A percentile compares a stretch with the other conserved stretches of the same genome.
These are phyloP conservation scores for Agrilus planipennis DNA, from an alignment of 1,140 invertebrate genomes.

Conservation along the genomic window DNA sequence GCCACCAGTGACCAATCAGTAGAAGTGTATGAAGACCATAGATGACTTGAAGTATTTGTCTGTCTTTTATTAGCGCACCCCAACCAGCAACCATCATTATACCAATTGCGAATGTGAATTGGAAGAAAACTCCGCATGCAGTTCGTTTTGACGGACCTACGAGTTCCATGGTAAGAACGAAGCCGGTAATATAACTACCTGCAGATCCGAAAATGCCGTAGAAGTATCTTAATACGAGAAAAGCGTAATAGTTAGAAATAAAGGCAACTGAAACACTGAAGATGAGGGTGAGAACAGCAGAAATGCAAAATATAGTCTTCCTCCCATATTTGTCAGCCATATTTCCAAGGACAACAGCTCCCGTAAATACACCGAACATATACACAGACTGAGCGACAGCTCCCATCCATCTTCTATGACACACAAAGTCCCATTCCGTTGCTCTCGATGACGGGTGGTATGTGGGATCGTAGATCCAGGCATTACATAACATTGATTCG, in stretches of 20 bases:
- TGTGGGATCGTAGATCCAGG: slow-evolving; percentile 59
- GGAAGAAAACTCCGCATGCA: slow-evolving; percentile 68
- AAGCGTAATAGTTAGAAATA: slow-evolving; percentile 59
- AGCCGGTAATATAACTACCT: slow-evolving; percentile 71
- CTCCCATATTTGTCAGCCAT: slow-evolving; percentile 79
- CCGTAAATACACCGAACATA: slow-evolving; percentile 83
- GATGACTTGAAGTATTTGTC: slow-evolving; percentile 59
- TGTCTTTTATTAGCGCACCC: slow-evolving; percentile 66
- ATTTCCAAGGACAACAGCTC: slow-evolving; percentile 71
- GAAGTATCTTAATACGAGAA: slow-evolving; percentile 55
- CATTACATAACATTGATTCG: slow-evolving; percentile 39
- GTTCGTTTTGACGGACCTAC: slow-evolving; percentile 72
- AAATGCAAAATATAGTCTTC: slow-evolving; percentile 68
- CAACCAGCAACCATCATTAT: slow-evolving; percentile 72
- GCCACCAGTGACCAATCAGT: slow-evolving; percentile 69
- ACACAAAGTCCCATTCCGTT: slow-evolving; percentile 80
- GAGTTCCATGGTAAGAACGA: slow-evolving; percentile 78
- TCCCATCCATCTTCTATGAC: slow-evolving; percentile 66
- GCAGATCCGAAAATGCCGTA: slow-evolving; percentile 74
- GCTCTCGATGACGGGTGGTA: slow-evolving; percentile 57
- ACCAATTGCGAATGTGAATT: slow-evolving; percentile 66
- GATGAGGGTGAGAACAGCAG: slow-evolving; percentile 55
- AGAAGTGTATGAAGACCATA: slow-evolving; percentile 65
- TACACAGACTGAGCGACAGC: slow-evolving; percentile 67
- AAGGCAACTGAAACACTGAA: slow-evolving; percentile 62